Evolutionary conservation across 2,888 invertebrate species (phyloP).

Genomic region (Mesopsocus fuscifrons): DNA sequence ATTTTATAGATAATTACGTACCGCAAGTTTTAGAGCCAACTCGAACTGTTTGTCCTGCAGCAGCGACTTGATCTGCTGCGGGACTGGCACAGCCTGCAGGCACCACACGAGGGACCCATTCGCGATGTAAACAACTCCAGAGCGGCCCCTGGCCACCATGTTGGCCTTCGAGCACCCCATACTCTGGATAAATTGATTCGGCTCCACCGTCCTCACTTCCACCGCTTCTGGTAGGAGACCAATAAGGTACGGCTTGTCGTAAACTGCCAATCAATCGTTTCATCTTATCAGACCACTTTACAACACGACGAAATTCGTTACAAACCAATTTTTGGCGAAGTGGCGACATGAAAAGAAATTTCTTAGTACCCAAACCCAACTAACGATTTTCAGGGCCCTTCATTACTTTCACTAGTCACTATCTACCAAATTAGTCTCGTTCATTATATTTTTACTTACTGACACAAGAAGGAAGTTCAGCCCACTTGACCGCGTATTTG

Average conservation of each 20-base stretch:
- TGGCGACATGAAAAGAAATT: no score
- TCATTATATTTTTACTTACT: no score
- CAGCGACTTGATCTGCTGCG: conserved; percentile 65
- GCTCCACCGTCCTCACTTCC: conserved; percentile 73
- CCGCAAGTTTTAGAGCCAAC: conserved; percentile 76
- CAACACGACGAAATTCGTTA: no score
- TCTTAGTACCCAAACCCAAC: no score
- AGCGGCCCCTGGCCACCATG: conserved; percentile 48
- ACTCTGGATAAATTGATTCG: conserved; percentile 60
- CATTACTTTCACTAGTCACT: no score
- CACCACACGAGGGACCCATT: conserved; percentile 81
- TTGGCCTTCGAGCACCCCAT: conserved; percentile 56
- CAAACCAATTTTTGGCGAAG: neutral
- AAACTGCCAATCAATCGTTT: conserved; percentile 49
- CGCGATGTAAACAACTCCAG: conserved; percentile 69
- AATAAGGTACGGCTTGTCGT: conserved; percentile 85
- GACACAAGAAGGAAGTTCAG: conserved; percentile 49
- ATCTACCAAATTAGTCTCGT: no score
- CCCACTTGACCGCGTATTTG: conserved; percentile 59
- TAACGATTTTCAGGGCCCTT: no score
- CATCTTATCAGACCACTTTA: no score
- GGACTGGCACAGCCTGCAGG: conserved; percentile 58
- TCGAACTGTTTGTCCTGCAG: conserved; percentile 84
- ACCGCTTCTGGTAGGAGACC: conserved; percentile 66
- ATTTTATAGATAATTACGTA: no score